Percentiles rank a stretch among this genome's conserved stretches.
Conservation (phyloP, 2,888 invertebrate genomes). For the Sinopyrophorus schimmeli region DNA sequence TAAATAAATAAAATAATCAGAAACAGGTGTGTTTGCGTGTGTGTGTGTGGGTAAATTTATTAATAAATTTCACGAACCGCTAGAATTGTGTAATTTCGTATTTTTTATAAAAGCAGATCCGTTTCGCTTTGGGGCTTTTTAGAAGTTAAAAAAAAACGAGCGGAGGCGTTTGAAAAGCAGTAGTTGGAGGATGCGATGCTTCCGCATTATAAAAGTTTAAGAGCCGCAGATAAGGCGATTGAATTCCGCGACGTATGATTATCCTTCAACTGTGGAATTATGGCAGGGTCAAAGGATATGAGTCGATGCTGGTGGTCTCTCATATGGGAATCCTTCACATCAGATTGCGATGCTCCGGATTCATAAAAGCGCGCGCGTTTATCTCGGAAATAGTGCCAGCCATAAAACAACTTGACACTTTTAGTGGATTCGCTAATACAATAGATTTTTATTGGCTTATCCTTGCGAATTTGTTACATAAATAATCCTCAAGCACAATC, state of each 20-base stretch:
- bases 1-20: no score
- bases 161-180: conserved; percentile 5
- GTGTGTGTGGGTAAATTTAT: no score
- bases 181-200: no score
- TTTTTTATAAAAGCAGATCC: conserved; percentile 1
- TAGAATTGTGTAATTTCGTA: no score
- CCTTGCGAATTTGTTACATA: no score
- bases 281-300: conserved; percentile 18
- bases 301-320: conserved; percentile 26
- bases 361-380: conserved; percentile 18
- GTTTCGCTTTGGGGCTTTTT: conserved; percentile 10
- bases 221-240: background rate
- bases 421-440: no score
- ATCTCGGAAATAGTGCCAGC: conserved; percentile 8
- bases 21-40: no score
- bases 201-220: no score
- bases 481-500: no score
- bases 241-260: conserved; percentile 11
- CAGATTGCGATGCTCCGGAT: conserved; percentile 20
- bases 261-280: conserved; percentile 16
- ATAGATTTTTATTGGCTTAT: no score
- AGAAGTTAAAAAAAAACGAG: conserved; percentile 11
- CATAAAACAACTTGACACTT: conserved; percentile 20
- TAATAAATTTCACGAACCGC: no score
- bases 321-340: conserved; percentile 13